Base-by-base conservation (phyloP, 2,797 vertebrate species). In the Cyprinella venusta region DNA sequence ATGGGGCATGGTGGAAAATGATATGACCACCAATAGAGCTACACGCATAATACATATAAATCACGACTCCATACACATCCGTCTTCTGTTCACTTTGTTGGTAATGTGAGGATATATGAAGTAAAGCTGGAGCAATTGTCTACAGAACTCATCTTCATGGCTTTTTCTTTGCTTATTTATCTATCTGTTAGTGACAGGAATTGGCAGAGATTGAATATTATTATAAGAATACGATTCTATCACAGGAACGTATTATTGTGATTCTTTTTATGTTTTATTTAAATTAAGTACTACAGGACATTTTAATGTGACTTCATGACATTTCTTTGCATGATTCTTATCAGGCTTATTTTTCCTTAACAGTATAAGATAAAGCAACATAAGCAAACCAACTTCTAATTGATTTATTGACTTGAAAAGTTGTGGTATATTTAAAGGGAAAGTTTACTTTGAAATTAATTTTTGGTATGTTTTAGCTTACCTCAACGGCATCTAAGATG, bases 11-110 rank as follows among this genome's bases (percentile, higher is more conserved):
- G 82, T 69, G 76, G 83, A 86, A 89, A 80, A 76, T 19, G 79
- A 84, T 82, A 86, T 61, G 71, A 80, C 84, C 85, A 85, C 80
- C 85, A 80, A 79, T 61, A 77, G 71, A 69, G 80, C 76, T 10
- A 24, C 68, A 56, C 12, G 69, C 64, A 67, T 59, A 76, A 63
- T 56, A 64, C 71, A 50, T 86, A 83, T 86, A 80, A 86, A 85
- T 84, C 87, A 81, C 61, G 52, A 18, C 69, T 15, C 21, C 50
- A 36, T 68, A 83, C 82, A 81, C 74, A 78, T 87, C 52, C 77
- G 71, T 40, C 76, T 77, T 48, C 74, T 65, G 52, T 77, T 67
- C 70, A 8, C 42, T 61, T 67, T 40, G 13, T 33, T 69, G 65
- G 56, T 82, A 70, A 78, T 72, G 26, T 68, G 50, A 59, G 61